phyloP scores from a whole-genome alignment of 2,113 vertebrate genomes.

The Meles meles region DNA sequence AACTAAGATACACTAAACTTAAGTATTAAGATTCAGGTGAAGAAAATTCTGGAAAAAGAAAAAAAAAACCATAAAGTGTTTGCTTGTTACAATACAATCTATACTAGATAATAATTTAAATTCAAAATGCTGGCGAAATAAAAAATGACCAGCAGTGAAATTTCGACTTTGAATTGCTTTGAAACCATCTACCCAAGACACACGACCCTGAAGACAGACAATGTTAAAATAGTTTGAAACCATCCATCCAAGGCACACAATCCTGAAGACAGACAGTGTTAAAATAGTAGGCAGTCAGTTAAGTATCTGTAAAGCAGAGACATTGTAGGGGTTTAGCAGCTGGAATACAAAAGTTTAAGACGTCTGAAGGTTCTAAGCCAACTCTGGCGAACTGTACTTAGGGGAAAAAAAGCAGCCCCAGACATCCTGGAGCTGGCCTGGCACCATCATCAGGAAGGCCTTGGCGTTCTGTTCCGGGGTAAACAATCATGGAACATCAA shows the following conservation, averaged over 20 bases:
- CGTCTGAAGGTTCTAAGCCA: neutral
- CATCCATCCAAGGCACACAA: neutral
- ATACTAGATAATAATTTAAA: neutral
- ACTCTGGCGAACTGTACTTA: neutral
- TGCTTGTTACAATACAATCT: neutral
- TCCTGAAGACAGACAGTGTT: neutral
- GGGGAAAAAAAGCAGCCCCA: neutral
- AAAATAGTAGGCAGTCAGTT: neutral
- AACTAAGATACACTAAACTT: neutral
- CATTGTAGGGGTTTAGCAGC: neutral
- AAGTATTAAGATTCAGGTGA: neutral
- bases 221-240: neutral
- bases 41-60: constrained; percentile 11
- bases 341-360: neutral
- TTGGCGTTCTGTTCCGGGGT: neutral
- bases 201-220: neutral
- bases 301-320: neutral
- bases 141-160: neutral
- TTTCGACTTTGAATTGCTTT: neutral
- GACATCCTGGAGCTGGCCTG: neutral
- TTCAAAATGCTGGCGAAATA: neutral
- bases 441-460: neutral
- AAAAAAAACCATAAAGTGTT: neutral
- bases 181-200: neutral
- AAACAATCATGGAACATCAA: neutral